Conservation (phyloP, 35 echinoderm and acorn worm species). For the Holothuria glaberrima region DNA sequence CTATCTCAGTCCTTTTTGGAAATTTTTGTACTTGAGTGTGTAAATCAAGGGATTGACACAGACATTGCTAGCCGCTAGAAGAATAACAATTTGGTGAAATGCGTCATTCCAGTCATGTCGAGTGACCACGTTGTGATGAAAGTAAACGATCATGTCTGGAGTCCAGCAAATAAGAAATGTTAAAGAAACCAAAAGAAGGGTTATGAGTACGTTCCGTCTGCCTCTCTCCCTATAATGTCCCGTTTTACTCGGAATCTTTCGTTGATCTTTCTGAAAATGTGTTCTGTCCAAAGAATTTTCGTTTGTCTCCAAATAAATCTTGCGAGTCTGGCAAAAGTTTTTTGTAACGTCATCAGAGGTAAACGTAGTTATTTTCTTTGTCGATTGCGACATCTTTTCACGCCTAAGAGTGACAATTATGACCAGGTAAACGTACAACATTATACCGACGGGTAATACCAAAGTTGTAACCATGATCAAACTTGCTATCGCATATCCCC, state of each 20-base stretch:
- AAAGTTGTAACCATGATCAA: neutral
- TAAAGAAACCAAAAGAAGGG: neutral
- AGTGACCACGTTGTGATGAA: neutral
- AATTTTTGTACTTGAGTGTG: slow-evolving; percentile 31
- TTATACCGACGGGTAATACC: neutral
- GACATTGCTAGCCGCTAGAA: slow-evolving; percentile 14
- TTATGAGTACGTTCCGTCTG: neutral
- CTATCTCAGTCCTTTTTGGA: slow-evolving; percentile 25
- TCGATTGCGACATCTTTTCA: neutral
- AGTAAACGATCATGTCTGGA: neutral
- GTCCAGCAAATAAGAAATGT: slow-evolving; percentile 3
- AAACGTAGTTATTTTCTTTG: neutral
- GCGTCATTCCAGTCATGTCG: slow-evolving; percentile 12
- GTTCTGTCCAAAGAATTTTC: neutral
- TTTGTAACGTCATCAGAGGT: neutral
- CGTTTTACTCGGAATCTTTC: neutral
- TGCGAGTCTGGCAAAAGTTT: neutral
- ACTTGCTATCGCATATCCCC: too few species aligned
- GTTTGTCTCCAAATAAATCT: neutral
- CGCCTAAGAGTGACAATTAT: neutral
- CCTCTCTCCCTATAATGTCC: neutral
- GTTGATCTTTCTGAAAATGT: neutral
- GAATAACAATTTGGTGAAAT: slow-evolving; percentile 3
- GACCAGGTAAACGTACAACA: slow-evolving; percentile 1
- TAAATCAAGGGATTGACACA: slow-evolving; percentile 7